Evolutionary conservation across 1,140 invertebrate genomes (phyloP), one percentile per base, ranked within the genome.

Genomic region (Sycobia sp.): DNA sequence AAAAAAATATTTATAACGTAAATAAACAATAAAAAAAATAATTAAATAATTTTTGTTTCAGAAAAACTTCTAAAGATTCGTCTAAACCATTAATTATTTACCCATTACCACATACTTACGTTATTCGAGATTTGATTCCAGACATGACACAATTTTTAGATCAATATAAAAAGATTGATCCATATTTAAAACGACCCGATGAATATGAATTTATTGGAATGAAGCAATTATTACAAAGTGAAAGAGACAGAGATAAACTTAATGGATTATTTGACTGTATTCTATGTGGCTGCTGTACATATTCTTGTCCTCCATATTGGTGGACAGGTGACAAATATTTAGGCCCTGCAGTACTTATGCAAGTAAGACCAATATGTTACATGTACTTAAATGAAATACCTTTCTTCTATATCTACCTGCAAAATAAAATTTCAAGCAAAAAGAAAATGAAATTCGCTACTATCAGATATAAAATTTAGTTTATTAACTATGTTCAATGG

Each of bases 91-190:
- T 87, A 10, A 91, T 90, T 46, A 88, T 97, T 43, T 92, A 95
- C 75, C 95, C 95, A 11, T 79, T 97, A 36, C 94, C 95, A 9
- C 94, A 97, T 72, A 91, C 95, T 88, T 96, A 95, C 74, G 91
- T 96, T 1, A 87, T 96, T 16, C 92, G 94, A 77, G 95, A 97
- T 82, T 79, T 97, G 38, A 89, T 96, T 14, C 90, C 93, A 29
- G 92, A 95, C 75, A 90, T 96, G 90, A 90, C 82, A 32, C 88
- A 93, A 68, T 97, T 96, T 79, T 92, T 94, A 71, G 81, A 88
- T 32, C 93, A 94, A 70, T 96, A 96, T 77, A 85, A 86, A 51
- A 88, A 86, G 10, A 94, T 97, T 71, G 87, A 95, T 65, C 95
- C 95, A 0, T 96, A 90, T 84, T 80, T 97, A 44, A 89, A 94